Evolutionary conservation across 2,113 vertebrate genomes (phyloP), one percentile per base, ranked within the genome.

Genomic region (Aegithalos caudatus): DNA sequence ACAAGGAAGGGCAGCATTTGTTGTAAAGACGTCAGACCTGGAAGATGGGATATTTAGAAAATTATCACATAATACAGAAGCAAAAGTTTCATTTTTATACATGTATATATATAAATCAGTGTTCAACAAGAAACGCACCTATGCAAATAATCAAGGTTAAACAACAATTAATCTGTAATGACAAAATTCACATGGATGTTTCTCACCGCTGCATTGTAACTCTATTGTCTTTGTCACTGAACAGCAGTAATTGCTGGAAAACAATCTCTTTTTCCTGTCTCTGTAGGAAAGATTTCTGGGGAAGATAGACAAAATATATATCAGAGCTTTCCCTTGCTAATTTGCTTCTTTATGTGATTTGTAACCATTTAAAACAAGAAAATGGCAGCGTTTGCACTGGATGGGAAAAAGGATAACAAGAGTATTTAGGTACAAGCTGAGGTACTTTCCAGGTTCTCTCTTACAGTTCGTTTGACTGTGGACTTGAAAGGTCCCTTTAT

Each of bases 331-430:
- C 67, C 64, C 29, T 35, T 81, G 53, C 7, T 42, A 83, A 1
- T 81, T 92, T 88, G 14, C 19, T 76, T 81, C 58, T 88, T 91
- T 87, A 15, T 86, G 35, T 93, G 82, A 92, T 64, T 88, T 82
- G 73, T 65, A 78, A 35, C 22, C 14, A 51, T 78, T 90, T 76
- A 47, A 81, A 95, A 50, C 16, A 77, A 88, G 28, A 9, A 92
- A 89, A 96, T 37, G 71, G 22, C 37, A 81, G 5, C n/a, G 86
- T 64, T 80, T 93, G 8, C 42, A 42, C 23, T 48, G 31, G 6
- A 19, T 10, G 27, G 3, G 9, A 11, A 6, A 9, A 53, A 37
- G 5, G 5, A 7, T 22, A 10, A 54, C 25, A 77, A 35, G 20
- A 70, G 18, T 67, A 47, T 74, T 84, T 64, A 56, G 11, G 23